These are phyloP conservation scores for Hydropsyche betteni DNA, from an alignment of 2,888 invertebrate species.

Conservation along the genomic window DNA sequence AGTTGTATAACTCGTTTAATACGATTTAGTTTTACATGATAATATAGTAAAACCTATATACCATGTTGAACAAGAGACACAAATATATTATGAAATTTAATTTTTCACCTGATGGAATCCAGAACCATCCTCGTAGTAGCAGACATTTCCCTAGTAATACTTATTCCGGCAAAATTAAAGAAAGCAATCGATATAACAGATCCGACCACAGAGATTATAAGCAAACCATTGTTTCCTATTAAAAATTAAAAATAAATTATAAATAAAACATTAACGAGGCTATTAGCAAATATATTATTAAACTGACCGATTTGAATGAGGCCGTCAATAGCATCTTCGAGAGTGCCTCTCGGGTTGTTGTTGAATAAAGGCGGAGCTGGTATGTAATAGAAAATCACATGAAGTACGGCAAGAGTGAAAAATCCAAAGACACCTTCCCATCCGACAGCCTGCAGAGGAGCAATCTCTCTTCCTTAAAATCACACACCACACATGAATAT, in stretches of 20 bases:
- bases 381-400: conserved; percentile 77
- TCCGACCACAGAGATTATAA: conserved; percentile 67
- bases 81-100: conserved; percentile 28
- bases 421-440: conserved; percentile 82
- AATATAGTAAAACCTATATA: no score
- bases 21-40: no score
- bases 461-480: conserved; percentile 76
- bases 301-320: conserved; percentile 78
- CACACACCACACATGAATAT: background rate
- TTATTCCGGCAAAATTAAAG: conserved; percentile 92
- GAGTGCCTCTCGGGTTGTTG: conserved; percentile 74
- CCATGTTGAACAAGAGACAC: background rate
- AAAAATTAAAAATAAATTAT: conserved; percentile 1
- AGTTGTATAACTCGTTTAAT: background rate
- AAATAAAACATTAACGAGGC: background rate
- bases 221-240: conserved; percentile 60
- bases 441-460: conserved; percentile 90
- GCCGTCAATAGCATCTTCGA: conserved; percentile 89
- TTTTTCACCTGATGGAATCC: conserved; percentile 73
- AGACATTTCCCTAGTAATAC: conserved; percentile 92
- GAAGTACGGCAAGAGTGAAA: conserved; percentile 58
- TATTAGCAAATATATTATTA: background rate
- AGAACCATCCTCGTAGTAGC: conserved; percentile 92
- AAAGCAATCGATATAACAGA: conserved; percentile 88
- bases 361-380: conserved; percentile 80